Evolutionary conservation across 2,797 vertebrate genomes (phyloP).

Genomic region (Simalia tracyae): DNA sequence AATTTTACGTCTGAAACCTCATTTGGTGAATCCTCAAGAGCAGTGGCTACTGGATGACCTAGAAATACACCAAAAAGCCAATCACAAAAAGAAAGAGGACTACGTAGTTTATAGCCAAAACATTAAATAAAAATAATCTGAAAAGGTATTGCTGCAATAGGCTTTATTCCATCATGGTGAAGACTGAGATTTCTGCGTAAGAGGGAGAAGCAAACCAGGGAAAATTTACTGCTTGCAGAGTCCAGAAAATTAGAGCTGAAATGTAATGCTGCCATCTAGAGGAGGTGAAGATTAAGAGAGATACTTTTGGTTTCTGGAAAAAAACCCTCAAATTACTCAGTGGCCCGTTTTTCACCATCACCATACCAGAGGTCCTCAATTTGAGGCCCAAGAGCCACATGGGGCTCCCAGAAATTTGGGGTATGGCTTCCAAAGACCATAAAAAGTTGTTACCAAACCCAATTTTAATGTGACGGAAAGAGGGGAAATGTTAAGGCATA

Average conservation of each 20-base stretch:
- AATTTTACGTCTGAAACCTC: not conserved
- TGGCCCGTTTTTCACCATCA: too few species aligned
- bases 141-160: not conserved
- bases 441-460: not conserved
- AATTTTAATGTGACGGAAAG: not conserved
- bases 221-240: not conserved
- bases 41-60: not conserved
- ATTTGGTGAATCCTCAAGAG: not conserved
- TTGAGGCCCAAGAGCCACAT: too few species aligned
- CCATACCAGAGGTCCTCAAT: too few species aligned
- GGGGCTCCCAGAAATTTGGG: too few species aligned
- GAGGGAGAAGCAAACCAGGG: not conserved
- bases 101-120: not conserved
- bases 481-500: not conserved
- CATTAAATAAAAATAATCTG: not conserved
- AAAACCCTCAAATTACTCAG: not conserved
- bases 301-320: not conserved
- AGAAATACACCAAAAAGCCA: not conserved
- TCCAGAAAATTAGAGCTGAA: not conserved
- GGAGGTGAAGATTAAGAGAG: slow-evolving; percentile 33
- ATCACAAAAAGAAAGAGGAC: not conserved
- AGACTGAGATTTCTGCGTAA: slow-evolving; percentile 3
- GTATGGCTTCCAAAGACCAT: not conserved
- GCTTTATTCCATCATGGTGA: not conserved
- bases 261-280: slow-evolving; percentile 72